Evolutionary conservation across 2,797 vertebrate species (phyloP).

Genomic region (Gallirallus australis): DNA sequence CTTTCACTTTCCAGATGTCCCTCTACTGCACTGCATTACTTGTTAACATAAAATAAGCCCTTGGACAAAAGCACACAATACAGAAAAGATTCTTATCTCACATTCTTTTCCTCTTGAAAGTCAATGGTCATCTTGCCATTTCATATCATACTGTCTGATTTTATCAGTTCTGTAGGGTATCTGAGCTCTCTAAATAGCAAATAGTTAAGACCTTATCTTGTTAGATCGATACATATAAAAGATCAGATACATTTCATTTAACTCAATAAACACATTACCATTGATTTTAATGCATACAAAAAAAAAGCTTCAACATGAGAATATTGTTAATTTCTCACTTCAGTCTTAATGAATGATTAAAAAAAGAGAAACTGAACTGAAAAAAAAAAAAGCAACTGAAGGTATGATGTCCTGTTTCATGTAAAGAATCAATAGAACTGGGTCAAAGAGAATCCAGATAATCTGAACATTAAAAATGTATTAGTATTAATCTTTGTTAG

Average conservation of each 20-base stretch:
- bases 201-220: slow-evolving; percentile 22
- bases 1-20: not conserved
- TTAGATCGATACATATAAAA: not conserved
- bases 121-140: not conserved
- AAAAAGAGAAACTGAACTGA: not conserved
- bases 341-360: not conserved
- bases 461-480: slow-evolving; percentile 34
- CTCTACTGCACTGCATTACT: not conserved
- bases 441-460: slow-evolving; percentile 10
- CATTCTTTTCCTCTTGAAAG: not conserved
- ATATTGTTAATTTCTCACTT: slow-evolving; percentile 18
- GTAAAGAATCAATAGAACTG: not conserved
- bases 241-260: not conserved
- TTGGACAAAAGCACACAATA: not conserved
- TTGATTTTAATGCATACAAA: not conserved
- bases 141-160: not conserved
- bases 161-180: slow-evolving; percentile 8
- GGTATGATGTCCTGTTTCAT: not conserved
- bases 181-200: not conserved
- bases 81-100: not conserved
- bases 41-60: not conserved
- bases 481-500: not conserved
- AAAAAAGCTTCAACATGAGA: not conserved
- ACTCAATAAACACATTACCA: not conserved
- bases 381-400: not conserved